Base-by-base conservation (phyloP, 2,888 invertebrate genomes). In the Cotesia congregata region DNA sequence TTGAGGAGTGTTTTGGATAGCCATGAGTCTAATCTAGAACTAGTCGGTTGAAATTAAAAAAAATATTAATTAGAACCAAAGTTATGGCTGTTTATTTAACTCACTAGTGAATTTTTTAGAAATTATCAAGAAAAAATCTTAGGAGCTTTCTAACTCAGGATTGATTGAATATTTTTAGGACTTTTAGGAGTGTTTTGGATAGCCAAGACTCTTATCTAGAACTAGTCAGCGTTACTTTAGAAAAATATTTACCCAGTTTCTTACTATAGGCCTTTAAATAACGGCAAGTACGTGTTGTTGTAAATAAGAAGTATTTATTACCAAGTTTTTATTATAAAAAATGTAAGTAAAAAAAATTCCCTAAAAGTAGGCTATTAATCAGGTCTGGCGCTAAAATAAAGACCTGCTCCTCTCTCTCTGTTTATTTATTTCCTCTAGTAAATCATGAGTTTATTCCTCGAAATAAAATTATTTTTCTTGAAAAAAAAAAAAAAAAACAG, bases 241-340 rank as follows among this genome's bases (percentile, higher is more conserved):
- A 6, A 50, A 50, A 50, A 4, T 12, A 12, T 50, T 9, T 3
- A 30, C 3, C 30, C 30, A 30, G 30, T 3, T 30, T 0, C 30
- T 30, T 3, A 30, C 30, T 30, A 30, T 30, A 30, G 30, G 30
- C 30, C 3, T 30, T 30, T 4, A 30, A 30, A 30, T 30, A 30
- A 30, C 30, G 30, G 2, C 3, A 30, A 30, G 30, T 30, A 30
- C 30, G 30, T 30, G 69, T 80, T 81, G 82, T 81, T 82, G 79
- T 83, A 82, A 82, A 83, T 79, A 82, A 82, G 78, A 79, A 30
- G 30, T 30, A 30, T 30, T 30, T 30, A 30, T 30, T 30, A 30
- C 30, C 30, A 30, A 30, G 30, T 30, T 30, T 30, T 30, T 30
- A 30, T 30, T 30, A 30, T 30, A 30, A 30, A 30, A 30, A 30